Conservation (phyloP, 2,888 invertebrate species). For the Furcula furcula region DNA sequence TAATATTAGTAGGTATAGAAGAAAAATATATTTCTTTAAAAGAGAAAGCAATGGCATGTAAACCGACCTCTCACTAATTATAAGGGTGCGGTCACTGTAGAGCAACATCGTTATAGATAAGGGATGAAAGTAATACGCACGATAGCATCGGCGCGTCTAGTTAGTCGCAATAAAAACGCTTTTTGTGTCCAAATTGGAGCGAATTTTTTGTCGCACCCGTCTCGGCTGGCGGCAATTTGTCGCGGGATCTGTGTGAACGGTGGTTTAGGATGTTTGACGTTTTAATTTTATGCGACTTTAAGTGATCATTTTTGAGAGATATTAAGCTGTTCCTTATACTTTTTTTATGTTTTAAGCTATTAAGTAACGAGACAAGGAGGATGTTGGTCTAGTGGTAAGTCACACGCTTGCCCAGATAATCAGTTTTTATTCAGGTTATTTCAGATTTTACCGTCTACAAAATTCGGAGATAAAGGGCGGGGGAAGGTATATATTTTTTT, state of each 20-base stretch:
- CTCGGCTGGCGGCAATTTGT: conserved; percentile 69
- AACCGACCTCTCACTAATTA: conserved; percentile 56
- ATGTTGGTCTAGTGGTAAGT: too few relatives aligned
- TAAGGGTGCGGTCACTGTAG: conserved; percentile 59
- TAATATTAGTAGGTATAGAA: too few relatives aligned
- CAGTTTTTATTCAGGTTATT: too few relatives aligned
- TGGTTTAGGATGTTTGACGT: conserved; percentile 24
- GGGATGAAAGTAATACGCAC: conserved; percentile 76
- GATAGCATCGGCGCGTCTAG: conserved; percentile 73
- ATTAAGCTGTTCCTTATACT: too few relatives aligned
- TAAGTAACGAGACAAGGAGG: too few relatives aligned
- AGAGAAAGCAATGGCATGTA: conserved; percentile 46
- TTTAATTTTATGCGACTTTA: conserved; percentile 20
- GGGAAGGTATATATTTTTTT: too few relatives aligned
- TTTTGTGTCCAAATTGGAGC: conserved; percentile 64
- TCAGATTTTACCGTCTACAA: too few relatives aligned
- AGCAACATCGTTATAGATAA: conserved; percentile 57
- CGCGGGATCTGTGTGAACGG: conserved; percentile 43
- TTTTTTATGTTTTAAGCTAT: too few relatives aligned
- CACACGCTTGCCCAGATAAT: too few relatives aligned
- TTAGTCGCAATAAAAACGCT: conserved; percentile 71
- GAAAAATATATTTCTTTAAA: too few relatives aligned
- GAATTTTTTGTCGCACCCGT: conserved; percentile 70
- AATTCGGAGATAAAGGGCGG: too few relatives aligned
- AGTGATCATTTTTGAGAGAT: too few relatives aligned